A percentile compares a stretch with the other conserved stretches of the same genome.
phyloP scores from a whole-genome alignment of 1,140 invertebrate species.

The Ylistrum balloti region DNA sequence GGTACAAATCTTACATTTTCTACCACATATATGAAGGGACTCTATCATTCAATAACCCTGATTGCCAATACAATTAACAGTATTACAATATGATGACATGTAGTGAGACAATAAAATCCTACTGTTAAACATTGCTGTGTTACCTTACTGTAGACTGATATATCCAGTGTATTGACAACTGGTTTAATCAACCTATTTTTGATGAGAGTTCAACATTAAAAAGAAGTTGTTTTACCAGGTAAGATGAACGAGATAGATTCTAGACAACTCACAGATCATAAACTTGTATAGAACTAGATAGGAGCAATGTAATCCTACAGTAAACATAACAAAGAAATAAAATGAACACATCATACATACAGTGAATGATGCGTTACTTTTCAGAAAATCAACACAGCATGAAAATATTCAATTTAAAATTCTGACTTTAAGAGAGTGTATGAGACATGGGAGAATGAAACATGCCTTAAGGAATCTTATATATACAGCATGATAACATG shows the following conservation, averaged over 20 bases:
- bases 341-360: background rate
- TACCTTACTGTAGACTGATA: no score
- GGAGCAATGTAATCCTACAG: background rate
- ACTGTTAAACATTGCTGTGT: no score
- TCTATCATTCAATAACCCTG: no score
- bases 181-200: no score
- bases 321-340: background rate
- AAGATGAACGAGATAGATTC: background rate
- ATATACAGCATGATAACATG: background rate
- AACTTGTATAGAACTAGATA: background rate
- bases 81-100: no score
- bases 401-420: constrained; percentile 5
- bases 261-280: background rate
- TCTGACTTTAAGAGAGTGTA: background rate
- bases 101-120: no score
- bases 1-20: no score
- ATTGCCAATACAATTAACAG: no score
- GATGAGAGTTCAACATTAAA: no score
- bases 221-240: no score
- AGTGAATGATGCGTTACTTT: background rate
- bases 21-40: no score
- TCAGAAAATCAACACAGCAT: background rate
- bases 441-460: background rate
- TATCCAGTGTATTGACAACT: no score
- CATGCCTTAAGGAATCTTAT: background rate